Evolutionary conservation across 2,888 invertebrate genomes (phyloP).

Genomic region (Eubasilissa splendida): DNA sequence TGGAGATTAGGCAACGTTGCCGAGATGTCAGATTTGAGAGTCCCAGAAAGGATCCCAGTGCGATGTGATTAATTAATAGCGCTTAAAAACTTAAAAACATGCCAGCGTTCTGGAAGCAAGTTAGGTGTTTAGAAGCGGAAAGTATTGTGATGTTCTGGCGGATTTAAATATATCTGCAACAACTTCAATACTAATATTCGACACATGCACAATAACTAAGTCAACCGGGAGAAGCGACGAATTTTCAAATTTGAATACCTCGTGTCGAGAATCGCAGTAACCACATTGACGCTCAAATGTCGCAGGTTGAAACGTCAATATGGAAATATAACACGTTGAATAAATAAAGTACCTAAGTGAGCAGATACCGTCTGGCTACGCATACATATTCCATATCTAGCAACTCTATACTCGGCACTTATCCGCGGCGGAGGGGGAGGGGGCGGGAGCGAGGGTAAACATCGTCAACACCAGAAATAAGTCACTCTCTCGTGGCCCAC

Average conservation of each 20-base stretch:
- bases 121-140: no score
- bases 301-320: slow-evolving; percentile 33
- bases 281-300: slow-evolving; percentile 22
- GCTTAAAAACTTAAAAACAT: no score
- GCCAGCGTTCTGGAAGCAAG: no score
- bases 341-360: slow-evolving; percentile 33
- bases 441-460: slow-evolving; percentile 35
- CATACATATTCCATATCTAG: slow-evolving; percentile 35
- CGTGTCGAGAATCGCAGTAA: slow-evolving; percentile 12
- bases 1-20: no score
- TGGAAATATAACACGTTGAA: slow-evolving; percentile 43
- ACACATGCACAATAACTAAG: no score
- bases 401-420: slow-evolving; percentile 51
- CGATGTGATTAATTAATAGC: no score
- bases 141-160: no score
- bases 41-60: no score
- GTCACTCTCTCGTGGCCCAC: slow-evolving; percentile 48
- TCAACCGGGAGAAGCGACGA: neutral
- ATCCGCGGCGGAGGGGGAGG: neutral
- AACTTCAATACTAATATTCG: no score
- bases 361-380: slow-evolving; percentile 4
- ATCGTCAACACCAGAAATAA: slow-evolving; percentile 47
- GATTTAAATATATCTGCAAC: no score
- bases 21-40: no score
- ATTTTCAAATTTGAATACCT: slow-evolving; percentile 27